Base-by-base conservation (phyloP, 1,140 invertebrate species). In the Parasteatoda tepidariorum region DNA sequence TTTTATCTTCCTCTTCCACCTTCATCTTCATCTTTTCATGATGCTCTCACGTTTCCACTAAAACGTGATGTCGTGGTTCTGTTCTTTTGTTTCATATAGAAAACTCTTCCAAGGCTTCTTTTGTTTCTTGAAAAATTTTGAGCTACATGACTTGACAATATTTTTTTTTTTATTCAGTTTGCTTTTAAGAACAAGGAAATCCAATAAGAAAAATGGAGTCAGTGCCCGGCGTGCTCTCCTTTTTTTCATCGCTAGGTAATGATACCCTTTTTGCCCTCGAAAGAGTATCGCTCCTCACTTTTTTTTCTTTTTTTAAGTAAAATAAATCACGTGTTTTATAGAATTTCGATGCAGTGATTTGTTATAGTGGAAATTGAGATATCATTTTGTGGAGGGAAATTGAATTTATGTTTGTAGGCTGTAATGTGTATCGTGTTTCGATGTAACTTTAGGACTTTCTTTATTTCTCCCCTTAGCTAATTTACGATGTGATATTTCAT, bases 41-140 rank as follows among this genome's bases (percentile, higher is more conserved):
- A 48, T 18, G 38, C 0, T 33, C 55, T 78, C 75, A 67, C 61
- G 75, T 78, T 78, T 78, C 75, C 62, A 22, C 28, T 79, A 55
- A 68, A 79, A 79, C 76, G 62, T 79, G 62, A 79, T 79, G 76
- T 79, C 48, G 22, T 64, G n/a, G 55, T 31, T n/a, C 22, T 66
- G 34, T 54, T 68, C 64, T 30, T 68, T 79, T 79, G 64, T 55
- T 79, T 68, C 48, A 57, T 33, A 28, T 6, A 22, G 34, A 31
- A 30, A 7, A 6, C 38, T 31, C 13, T 28, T 41, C 28, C 26
- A 26, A n/a, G n/a, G n/a, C 26, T 68, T 48, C 6, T 13, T 57
- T 57, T 15, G 13, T 71, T 33, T 71, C 48, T 31, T 28, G 3
- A n/a, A 31, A 38, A 33, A 28, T 73, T 73, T 57, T 73, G 66